Percentiles rank a stretch among this genome's conserved stretches.
Conservation (phyloP, 1,140 invertebrate species). For the Rhagoletis zephyria region DNA sequence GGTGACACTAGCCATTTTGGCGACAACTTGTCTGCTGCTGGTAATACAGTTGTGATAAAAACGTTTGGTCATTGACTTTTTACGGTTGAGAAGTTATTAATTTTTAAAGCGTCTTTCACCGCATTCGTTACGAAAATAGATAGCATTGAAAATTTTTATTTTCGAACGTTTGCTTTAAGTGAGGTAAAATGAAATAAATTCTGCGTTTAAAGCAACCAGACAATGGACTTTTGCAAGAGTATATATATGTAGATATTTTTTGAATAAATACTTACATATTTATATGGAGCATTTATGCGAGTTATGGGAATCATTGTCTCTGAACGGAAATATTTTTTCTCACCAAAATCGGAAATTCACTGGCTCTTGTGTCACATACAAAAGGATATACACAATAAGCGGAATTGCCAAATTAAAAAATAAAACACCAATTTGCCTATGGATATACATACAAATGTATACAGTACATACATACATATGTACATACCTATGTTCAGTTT, state of each 20-base stretch:
- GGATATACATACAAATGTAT: not conserved
- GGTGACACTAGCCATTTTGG: not conserved
- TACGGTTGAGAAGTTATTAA: not conserved
- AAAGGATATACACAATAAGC: not conserved
- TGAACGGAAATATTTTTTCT: not conserved
- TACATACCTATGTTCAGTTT: not conserved
- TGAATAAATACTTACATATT: not conserved
- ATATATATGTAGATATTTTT: not conserved
- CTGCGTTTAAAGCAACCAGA: too few relatives aligned
- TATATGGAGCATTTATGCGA: not conserved
- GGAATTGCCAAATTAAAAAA: slow-evolving; percentile 4
- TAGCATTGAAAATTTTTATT: too few relatives aligned
- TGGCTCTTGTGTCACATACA: not conserved
- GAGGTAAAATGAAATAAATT: not conserved
- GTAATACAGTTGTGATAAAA: not conserved
- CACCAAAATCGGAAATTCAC: not conserved
- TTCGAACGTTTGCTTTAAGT: not conserved
- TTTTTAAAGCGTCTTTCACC: not conserved
- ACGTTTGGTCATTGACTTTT: not conserved
- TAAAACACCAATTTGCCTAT: not conserved
- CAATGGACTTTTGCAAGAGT: too few relatives aligned
- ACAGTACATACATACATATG: too few relatives aligned
- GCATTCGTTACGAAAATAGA: too few relatives aligned
- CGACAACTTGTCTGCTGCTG: not conserved
- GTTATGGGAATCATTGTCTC: not conserved